Base-by-base conservation (phyloP, 1,140 invertebrate species). In the Listronotus bonariensis region DNA sequence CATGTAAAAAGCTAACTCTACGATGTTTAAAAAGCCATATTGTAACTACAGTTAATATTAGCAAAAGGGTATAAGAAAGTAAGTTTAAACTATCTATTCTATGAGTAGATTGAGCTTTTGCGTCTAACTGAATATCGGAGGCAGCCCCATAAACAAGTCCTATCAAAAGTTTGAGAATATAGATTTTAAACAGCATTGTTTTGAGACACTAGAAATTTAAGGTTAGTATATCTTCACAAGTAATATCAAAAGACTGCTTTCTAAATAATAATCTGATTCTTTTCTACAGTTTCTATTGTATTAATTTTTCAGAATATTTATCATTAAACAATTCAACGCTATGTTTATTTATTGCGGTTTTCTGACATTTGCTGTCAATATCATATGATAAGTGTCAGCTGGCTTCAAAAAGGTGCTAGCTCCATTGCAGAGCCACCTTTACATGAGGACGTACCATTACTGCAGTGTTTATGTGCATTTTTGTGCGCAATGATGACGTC, bases 11-110 rank as follows among this genome's bases (percentile, higher is more conserved):
- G 76, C 95, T 88, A 61, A 97, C 88, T 72, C 96, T 86, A 73
- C 93, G 86, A 81, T 97, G 94, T 81, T 99, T 99, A 80, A 99
- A 99, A 65, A 97, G 86, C 97, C 97, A 99, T 79, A 98, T 96
- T 57, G 97, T 98, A n/a, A 98, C 82, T 60, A 99, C 93, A 32
- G 95, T 97, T 53, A 97, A 81, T 62, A 93, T 93, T 43, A 98
- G 81, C 64, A 98, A 82, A 75, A 93, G 90, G n/a, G 95, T 92
- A 73, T 97, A 97, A 45, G 97, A 88, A 34, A 98, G 80, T 64
- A 98, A 86, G 83, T 97, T 97, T 32, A 97, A 85, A 79, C 92
- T 95, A 81, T 98, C 96, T 70, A 96, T 86, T 61, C 90, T 87
- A 81, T 96, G 94, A 69, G 90, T 86, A 38, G 86, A 81, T 73